phyloP scores from a whole-genome alignment of 2,113 vertebrate genomes.

The Gymnobelideus leadbeateri region DNA sequence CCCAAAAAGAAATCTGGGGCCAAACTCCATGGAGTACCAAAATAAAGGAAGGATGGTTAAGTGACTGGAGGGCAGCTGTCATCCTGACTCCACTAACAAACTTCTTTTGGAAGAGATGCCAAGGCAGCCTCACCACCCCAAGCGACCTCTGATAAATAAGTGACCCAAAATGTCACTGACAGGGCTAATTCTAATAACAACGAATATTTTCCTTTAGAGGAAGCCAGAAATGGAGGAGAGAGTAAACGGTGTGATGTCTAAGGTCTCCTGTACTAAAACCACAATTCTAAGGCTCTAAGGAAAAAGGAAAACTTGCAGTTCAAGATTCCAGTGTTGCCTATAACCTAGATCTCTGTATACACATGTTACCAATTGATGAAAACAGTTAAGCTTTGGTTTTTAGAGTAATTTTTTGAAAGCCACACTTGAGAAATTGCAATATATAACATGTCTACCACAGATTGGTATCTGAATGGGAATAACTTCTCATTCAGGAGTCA shows the following conservation, averaged over 20 bases:
- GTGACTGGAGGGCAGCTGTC: background rate
- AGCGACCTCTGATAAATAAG: background rate
- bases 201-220: constrained; percentile 59
- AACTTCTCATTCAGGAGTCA: background rate
- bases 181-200: constrained; percentile 63
- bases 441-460: constrained; percentile 61
- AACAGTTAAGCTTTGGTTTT: constrained; percentile 46
- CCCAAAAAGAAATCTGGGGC: background rate
- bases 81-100: constrained; percentile 38
- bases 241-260: background rate
- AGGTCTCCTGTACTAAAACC: background rate
- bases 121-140: background rate
- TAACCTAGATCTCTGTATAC: constrained; percentile 55
- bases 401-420: constrained; percentile 15
- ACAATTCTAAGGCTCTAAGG: background rate
- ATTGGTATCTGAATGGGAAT: constrained; percentile 56
- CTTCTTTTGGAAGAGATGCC: constrained; percentile 59
- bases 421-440: constrained; percentile 51
- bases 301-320: constrained; percentile 53
- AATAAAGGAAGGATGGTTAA: constrained; percentile 48
- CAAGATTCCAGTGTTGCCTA: constrained; percentile 59
- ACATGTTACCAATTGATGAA: constrained; percentile 22
- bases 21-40: constrained; percentile 35
- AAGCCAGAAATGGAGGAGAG: constrained; percentile 44
- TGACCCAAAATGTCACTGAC: constrained; percentile 52